These are phyloP conservation scores for Pocillopora verrucosa DNA, from an alignment of 64 coral and sea anemone species.

Conservation along the genomic window DNA sequence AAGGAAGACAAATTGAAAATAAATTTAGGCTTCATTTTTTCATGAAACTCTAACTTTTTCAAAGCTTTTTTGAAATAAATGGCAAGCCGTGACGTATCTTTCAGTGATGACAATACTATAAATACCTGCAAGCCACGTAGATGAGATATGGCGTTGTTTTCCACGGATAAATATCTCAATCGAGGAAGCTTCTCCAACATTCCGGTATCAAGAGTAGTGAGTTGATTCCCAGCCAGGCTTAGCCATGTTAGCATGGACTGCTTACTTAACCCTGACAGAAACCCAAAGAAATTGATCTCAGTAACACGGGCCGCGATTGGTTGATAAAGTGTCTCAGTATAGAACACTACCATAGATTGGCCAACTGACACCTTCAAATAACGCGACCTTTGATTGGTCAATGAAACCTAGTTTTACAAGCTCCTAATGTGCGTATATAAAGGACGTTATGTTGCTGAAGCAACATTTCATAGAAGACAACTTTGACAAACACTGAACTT, in stretches of 20 bases:
- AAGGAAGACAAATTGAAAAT: neutral
- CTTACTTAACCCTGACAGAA: conserved; percentile 61
- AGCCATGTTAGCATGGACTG: conserved; percentile 63
- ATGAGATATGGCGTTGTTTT: conserved; percentile 80
- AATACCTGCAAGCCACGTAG: conserved; percentile 79
- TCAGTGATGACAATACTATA: neutral
- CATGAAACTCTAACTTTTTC: too few relatives aligned
- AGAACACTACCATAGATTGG: neutral
- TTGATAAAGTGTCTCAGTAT: neutral
- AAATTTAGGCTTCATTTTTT: neutral
- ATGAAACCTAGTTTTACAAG: neutral
- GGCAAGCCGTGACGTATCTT: neutral
- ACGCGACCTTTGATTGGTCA: neutral
- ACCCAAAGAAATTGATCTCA: neutral
- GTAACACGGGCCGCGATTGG: neutral
- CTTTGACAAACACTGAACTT: neutral
- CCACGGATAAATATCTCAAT: conserved; percentile 81
- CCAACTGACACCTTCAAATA: neutral
- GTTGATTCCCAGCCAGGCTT: conserved; percentile 73
- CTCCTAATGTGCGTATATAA: too few relatives aligned
- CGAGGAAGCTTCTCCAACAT: conserved; percentile 67
- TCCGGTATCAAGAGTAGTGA: conserved; percentile 59
- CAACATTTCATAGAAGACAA: neutral
- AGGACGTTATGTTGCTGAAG: too few relatives aligned
- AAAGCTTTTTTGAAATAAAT: neutral